phyloP scores from a whole-genome alignment of 2,888 invertebrate genomes.

The Belgica antarctica region DNA sequence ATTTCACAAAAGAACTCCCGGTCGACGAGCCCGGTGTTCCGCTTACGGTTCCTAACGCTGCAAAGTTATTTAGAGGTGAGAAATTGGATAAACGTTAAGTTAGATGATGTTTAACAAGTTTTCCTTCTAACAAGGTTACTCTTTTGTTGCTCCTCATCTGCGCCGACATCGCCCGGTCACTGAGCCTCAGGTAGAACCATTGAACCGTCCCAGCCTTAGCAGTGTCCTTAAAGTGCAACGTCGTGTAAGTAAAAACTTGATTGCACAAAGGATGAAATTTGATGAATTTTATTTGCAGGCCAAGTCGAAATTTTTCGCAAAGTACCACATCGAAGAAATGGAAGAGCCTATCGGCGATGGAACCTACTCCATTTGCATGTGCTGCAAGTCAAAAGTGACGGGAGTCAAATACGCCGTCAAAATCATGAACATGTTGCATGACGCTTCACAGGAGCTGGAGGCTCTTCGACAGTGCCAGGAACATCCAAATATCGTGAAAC shows the following conservation, averaged over 20 bases:
- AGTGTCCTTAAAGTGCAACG: slow-evolving; percentile 25
- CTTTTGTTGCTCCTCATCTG: slow-evolving; percentile 44
- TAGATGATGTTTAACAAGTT: not conserved
- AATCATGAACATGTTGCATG: slow-evolving; percentile 54
- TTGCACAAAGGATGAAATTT: not conserved
- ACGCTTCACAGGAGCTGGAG: slow-evolving; percentile 64
- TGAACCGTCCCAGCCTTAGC: too few relatives aligned
- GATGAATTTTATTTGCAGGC: slow-evolving; percentile 50
- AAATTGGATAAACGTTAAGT: not conserved
- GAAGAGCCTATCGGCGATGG: slow-evolving; percentile 74
- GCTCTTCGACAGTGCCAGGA: slow-evolving; percentile 81
- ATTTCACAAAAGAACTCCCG: slow-evolving; percentile 90
- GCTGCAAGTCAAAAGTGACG: slow-evolving; percentile 71
- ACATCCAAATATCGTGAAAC: slow-evolving; percentile 80
- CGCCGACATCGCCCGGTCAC: slow-evolving; percentile 69
- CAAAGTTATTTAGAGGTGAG: slow-evolving; percentile 79
- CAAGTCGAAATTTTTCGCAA: slow-evolving; percentile 76
- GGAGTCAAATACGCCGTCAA: slow-evolving; percentile 83
- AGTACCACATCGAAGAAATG: slow-evolving; percentile 46
- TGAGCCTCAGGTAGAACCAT: too few relatives aligned
- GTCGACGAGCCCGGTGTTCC: slow-evolving; percentile 89
- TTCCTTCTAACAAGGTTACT: slow-evolving; percentile 45
- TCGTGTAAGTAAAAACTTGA: slow-evolving; percentile 10
- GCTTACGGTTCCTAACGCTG: slow-evolving; percentile 68
- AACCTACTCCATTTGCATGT: slow-evolving; percentile 81